Percentiles rank a stretch among this genome's conserved stretches.
These are phyloP conservation scores for Toxonevra muliebris DNA, from an alignment of 2,888 invertebrate species.

Conservation along the genomic window DNA sequence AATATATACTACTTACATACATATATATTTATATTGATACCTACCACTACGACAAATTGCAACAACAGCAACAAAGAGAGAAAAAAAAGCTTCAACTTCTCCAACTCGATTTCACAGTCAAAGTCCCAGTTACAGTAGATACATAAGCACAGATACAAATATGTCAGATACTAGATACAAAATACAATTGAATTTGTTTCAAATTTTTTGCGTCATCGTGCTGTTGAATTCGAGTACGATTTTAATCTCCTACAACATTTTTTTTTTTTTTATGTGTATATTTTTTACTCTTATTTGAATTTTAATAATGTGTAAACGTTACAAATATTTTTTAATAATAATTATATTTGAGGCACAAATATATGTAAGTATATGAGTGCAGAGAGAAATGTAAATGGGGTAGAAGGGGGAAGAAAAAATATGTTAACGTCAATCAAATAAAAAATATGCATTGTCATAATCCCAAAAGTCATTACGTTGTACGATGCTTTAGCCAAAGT, in stretches of 20 bases:
- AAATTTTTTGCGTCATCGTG: background rate
- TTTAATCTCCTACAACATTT: constrained; percentile 44
- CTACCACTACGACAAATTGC: background rate
- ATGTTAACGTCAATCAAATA: constrained; percentile 60
- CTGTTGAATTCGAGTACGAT: constrained; percentile 30
- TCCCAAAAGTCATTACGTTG: constrained; percentile 36
- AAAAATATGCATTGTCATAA: constrained; percentile 59
- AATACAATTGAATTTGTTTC: constrained; percentile 27
- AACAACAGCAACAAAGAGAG: constrained; percentile 10
- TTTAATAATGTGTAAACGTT: constrained; percentile 14
- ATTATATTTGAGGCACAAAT: constrained; percentile 37
- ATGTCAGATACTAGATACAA: too few species aligned
- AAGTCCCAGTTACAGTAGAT: too few species aligned
- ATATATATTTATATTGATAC: too few species aligned
- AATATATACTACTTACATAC: constrained; percentile 33
- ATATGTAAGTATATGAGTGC: background rate
- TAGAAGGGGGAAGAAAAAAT: constrained; percentile 46
- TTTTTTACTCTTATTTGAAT: constrained; percentile 40
- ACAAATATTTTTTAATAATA: constrained; percentile 30
- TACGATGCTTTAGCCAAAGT: too few species aligned
- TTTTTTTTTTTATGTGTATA: too few species aligned
- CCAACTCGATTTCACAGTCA: too few species aligned
- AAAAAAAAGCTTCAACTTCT: too few species aligned
- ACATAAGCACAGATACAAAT: too few species aligned
- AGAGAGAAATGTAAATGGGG: constrained; percentile 41